A percentile compares a stretch with the other conserved stretches of the same genome.
Evolutionary conservation across 2,113 vertebrate genomes (phyloP).

Genomic region (Macaca mulatta): DNA sequence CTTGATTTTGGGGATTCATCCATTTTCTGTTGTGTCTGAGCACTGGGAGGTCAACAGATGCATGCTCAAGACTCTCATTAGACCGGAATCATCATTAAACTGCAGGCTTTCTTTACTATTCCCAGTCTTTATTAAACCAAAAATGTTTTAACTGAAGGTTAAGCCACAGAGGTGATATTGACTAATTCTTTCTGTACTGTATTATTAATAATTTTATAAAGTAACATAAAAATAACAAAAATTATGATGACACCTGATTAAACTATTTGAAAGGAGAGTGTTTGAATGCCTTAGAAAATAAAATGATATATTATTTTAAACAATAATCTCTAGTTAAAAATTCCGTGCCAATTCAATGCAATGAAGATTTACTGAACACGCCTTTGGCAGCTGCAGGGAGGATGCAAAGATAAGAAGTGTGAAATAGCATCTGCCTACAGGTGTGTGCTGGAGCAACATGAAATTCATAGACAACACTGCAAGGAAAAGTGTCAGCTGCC

Average conservation of each 20-base stretch:
- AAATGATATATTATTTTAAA: constrained; percentile 31
- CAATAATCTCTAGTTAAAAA: constrained; percentile 47
- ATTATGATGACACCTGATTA: background rate
- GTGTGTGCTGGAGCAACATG: rapidly evolving
- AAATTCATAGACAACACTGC: rapidly evolving
- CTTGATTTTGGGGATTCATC: background rate
- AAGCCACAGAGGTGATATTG: background rate
- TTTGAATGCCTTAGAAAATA: background rate
- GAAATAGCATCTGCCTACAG: background rate
- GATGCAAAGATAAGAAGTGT: rapidly evolving
- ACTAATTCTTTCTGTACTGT: background rate
- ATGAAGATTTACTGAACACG: background rate
- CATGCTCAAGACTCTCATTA: rapidly evolving
- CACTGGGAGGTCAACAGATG: background rate
- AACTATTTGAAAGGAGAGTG: background rate
- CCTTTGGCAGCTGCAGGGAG: background rate
- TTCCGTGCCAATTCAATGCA: background rate
- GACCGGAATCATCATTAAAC: rapidly evolving
- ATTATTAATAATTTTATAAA: background rate
- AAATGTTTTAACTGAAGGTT: background rate
- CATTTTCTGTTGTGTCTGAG: background rate
- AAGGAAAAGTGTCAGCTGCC: rapidly evolving
- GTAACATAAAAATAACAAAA: background rate
- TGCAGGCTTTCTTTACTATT: too few species aligned
- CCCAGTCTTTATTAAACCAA: background rate